phyloP scores from a whole-genome alignment of 2,113 vertebrate species.

The Neolamprologus tretocephalus region DNA sequence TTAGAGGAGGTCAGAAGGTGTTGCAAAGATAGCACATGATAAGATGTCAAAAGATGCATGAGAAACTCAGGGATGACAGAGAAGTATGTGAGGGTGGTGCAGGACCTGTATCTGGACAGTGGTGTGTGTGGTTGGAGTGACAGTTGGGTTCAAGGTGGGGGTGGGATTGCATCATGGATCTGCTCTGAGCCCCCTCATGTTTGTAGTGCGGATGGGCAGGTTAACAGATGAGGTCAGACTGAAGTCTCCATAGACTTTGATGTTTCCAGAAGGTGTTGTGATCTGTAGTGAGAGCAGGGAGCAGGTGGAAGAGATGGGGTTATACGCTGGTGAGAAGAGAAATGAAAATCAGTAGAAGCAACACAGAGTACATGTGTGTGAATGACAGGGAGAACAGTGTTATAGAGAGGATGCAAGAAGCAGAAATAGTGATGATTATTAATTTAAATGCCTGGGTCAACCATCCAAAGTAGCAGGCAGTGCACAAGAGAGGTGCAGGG shows the following conservation, averaged over 20 bases:
- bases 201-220: fast-evolving
- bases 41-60: neutral
- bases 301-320: neutral
- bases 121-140: neutral
- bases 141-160: fast-evolving
- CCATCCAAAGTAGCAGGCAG: neutral
- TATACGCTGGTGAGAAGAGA: fast-evolving
- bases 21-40: fast-evolving
- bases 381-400: fast-evolving
- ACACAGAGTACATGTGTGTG: fast-evolving
- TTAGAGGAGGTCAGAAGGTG: neutral
- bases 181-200: neutral
- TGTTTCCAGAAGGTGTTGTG: fast-evolving
- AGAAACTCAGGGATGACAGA: fast-evolving
- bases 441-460: fast-evolving
- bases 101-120: neutral
- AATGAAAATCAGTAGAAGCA: neutral
- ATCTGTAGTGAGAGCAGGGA: fast-evolving
- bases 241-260: fast-evolving
- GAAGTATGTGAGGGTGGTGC: neutral
- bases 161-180: fast-evolving
- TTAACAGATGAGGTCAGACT: neutral
- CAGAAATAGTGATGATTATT: neutral
- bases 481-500: fast-evolving
- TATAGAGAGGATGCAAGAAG: neutral